Evolutionary conservation across 2,797 vertebrate genomes (phyloP).

Genomic region (Syndactyla subalaris): DNA sequence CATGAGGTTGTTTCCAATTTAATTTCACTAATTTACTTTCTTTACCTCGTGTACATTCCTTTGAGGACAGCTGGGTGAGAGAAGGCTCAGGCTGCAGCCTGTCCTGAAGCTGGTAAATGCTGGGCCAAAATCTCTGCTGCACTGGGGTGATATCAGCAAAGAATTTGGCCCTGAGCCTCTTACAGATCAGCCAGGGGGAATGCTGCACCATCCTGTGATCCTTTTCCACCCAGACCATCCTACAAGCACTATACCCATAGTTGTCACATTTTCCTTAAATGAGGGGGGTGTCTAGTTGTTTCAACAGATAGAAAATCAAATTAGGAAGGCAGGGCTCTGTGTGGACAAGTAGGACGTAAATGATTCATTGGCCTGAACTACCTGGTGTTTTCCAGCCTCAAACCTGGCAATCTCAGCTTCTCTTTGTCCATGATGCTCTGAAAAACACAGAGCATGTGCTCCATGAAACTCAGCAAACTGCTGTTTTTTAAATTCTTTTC

Average conservation of each 20-base stretch:
- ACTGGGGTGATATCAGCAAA: not conserved
- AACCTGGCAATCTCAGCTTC: not conserved
- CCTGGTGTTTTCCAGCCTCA: not conserved
- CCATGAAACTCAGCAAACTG: not conserved
- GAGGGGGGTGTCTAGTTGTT: not conserved
- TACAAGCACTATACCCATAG: fast-evolving
- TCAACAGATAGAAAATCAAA: not conserved
- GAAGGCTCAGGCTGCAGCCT: not conserved
- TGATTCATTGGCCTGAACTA: not conserved
- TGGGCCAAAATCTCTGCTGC: not conserved
- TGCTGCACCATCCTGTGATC: not conserved
- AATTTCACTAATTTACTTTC: not conserved
- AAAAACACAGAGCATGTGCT: not conserved
- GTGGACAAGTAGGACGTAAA: not conserved
- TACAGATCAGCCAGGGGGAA: not conserved
- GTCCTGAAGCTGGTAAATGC: not conserved
- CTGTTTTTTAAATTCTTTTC: not conserved
- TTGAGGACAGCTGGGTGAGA: not conserved
- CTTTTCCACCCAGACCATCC: not conserved
- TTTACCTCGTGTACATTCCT: not conserved
- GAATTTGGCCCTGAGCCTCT: not conserved
- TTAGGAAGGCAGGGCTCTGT: not conserved
- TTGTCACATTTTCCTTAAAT: not conserved
- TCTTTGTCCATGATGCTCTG: not conserved
- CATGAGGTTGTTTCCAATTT: not conserved